Conservation (phyloP, 2,888 invertebrate species). For the Rotaria macrura region DNA sequence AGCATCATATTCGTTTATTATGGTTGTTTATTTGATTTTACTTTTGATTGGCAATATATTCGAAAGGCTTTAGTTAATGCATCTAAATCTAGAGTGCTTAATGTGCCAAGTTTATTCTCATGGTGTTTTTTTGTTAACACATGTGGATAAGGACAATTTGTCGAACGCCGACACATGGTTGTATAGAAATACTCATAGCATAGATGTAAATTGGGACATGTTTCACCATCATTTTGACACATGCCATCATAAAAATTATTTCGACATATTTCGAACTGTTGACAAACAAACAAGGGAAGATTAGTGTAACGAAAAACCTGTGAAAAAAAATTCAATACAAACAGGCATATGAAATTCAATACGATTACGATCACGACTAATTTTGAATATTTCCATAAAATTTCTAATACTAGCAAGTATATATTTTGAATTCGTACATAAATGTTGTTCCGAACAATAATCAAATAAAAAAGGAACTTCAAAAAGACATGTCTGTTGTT, state of each 20-base stretch:
- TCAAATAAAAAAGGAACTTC: not conserved
- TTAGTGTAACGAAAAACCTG: not conserved
- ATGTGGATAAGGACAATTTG: not conserved
- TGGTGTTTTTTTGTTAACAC: not conserved
- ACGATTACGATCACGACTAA: not conserved
- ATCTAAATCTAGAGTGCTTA: not conserved
- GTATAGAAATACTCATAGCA: conserved; percentile 15
- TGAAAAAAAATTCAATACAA: not conserved
- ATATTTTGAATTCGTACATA: not conserved
- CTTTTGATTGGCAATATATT: not conserved
- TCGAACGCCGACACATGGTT: not conserved
- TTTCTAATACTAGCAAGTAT: not conserved
- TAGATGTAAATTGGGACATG: not conserved
- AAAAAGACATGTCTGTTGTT: not conserved
- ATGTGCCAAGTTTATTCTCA: not conserved
- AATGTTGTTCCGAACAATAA: not conserved
- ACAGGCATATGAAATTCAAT: not conserved
- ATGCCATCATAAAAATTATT: not conserved
- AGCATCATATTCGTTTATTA: not conserved
- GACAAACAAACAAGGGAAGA: not conserved
- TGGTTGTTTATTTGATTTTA: too few relatives aligned
- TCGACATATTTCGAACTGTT: conserved; percentile 10
- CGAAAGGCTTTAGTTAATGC: not conserved
- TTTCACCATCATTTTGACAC: not conserved
- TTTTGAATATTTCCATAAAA: not conserved